phyloP scores from a whole-genome alignment of 2,797 vertebrate genomes.

The Amazonetta brasiliensis region DNA sequence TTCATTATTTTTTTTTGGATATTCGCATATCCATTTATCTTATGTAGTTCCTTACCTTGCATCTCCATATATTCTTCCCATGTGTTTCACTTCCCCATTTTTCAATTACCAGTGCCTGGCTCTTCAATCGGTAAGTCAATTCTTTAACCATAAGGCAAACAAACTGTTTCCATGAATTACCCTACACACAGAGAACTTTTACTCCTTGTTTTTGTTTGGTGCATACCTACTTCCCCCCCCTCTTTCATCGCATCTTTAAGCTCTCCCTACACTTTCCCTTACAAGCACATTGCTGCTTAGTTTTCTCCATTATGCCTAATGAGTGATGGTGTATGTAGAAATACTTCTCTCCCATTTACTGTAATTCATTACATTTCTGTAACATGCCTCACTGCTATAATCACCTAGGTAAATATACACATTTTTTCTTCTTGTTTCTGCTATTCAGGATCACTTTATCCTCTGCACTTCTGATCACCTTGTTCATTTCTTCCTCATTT shows the following conservation, averaged over 20 bases:
- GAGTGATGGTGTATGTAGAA: not conserved
- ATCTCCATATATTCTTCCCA: not conserved
- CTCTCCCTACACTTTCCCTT: not conserved
- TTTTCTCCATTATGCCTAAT: not conserved
- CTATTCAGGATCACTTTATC: not conserved
- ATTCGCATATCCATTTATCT: not conserved
- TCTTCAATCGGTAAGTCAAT: not conserved
- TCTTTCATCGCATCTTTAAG: not conserved
- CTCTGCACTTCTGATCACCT: not conserved
- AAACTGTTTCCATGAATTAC: not conserved
- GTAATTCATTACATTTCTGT: not conserved
- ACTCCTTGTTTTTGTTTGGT: not conserved
- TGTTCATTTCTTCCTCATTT: not conserved
- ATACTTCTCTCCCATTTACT: not conserved
- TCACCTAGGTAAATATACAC: fast-evolving
- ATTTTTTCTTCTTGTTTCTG: not conserved
- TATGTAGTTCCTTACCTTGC: not conserved
- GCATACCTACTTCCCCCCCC: not conserved
- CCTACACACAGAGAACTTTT: not conserved
- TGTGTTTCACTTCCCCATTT: not conserved
- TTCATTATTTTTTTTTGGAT: not conserved
- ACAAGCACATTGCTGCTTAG: not conserved
- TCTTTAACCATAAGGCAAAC: not conserved
- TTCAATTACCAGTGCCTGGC: not conserved
- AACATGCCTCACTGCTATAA: not conserved